A percentile compares a stretch with the other conserved stretches of the same genome.
These are phyloP conservation scores for Drosophila rellima DNA, from an alignment of 2,888 invertebrate species.

Conservation along the genomic window DNA sequence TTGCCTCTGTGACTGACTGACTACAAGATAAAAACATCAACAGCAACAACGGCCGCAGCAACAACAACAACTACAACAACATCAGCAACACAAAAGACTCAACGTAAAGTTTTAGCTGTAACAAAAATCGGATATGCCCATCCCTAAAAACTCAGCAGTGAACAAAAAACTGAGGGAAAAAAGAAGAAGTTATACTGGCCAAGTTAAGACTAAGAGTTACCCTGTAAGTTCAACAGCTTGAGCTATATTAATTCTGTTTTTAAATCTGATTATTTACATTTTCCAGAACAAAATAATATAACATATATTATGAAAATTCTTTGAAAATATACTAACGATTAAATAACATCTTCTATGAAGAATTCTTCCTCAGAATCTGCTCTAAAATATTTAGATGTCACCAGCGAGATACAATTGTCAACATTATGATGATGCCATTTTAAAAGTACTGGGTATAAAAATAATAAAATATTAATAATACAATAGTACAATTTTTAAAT, in stretches of 20 bases:
- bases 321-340: too few species aligned
- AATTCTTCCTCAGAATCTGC: too few species aligned
- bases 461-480: conserved; percentile 51
- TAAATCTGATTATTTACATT: background rate
- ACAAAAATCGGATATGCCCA: conserved; percentile 83
- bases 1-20: conserved; percentile 75
- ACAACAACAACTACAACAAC: conserved; percentile 55
- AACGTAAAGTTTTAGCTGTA: conserved; percentile 72
- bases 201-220: conserved; percentile 14
- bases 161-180: conserved; percentile 28
- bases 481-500: conserved; percentile 30
- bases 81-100: conserved; percentile 41
- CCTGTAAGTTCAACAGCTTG: background rate
- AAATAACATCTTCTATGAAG: too few species aligned
- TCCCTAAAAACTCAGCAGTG: conserved; percentile 76
- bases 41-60: conserved; percentile 72
- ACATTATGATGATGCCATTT: background rate
- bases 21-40: conserved; percentile 81
- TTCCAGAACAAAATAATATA: background rate
- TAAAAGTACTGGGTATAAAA: background rate
- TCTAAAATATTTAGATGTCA: background rate
- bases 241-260: background rate
- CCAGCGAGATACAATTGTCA: background rate
- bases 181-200: conserved; percentile 18
- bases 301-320: background rate